Conservation (phyloP, 2,113 vertebrate genomes). For the Macaca nemestrina region DNA sequence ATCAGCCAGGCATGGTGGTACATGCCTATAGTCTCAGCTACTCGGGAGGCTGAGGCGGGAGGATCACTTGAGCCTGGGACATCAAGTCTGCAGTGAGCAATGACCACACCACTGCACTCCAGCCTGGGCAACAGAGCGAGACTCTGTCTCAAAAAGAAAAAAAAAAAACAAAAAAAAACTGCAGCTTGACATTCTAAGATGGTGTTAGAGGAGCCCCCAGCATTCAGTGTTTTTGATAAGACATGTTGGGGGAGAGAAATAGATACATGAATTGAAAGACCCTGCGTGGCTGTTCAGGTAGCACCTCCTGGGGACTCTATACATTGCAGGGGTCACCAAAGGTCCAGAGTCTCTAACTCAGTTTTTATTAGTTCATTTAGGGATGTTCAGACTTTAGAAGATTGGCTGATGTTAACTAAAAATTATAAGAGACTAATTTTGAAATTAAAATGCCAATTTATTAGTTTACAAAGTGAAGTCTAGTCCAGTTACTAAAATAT, state of each 20-base stretch:
- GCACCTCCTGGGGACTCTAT: not conserved
- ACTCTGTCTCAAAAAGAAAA: no score
- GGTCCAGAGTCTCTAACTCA: not conserved
- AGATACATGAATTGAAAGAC: not conserved
- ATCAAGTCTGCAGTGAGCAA: no score
- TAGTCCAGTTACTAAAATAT: not conserved
- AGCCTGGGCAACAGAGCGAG: no score
- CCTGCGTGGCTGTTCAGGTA: not conserved
- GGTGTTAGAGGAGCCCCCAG: not conserved
- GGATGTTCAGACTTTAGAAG: not conserved
- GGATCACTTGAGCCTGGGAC: no score
- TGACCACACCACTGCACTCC: no score
- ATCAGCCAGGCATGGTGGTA: no score
- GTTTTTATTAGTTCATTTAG: slow-evolving; percentile 34
- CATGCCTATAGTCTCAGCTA: no score
- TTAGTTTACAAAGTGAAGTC: not conserved
- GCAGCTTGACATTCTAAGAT: not conserved
- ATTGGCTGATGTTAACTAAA: slow-evolving; percentile 3
- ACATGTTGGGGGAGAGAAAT: not conserved
- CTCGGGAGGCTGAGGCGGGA: no score
- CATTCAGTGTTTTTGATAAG: not conserved
- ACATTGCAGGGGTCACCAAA: not conserved
- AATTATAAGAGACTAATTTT: slow-evolving; percentile 1
- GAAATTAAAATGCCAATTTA: slow-evolving; percentile 40
- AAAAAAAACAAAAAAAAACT: accelerated